phyloP scores from a whole-genome alignment of 1,140 invertebrate genomes.

The Bombus polaris region DNA sequence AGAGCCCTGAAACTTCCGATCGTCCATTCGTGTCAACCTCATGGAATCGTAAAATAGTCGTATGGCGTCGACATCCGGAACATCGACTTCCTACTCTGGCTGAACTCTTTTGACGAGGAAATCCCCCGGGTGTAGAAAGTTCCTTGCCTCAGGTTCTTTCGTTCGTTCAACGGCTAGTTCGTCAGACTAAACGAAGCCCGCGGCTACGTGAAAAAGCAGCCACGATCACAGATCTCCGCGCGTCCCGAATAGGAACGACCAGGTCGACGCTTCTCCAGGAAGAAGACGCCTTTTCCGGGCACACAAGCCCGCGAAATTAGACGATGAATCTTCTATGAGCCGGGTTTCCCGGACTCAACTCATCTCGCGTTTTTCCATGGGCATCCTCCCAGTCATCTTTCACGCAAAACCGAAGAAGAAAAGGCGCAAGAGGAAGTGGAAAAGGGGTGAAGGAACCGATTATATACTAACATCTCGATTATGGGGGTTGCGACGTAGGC shows the following conservation, averaged over 20 bases:
- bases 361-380: too few relatives aligned
- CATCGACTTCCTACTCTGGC: not conserved
- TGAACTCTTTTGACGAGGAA: not conserved
- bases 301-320: conserved; percentile 72
- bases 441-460: not conserved
- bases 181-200: conserved; percentile 43
- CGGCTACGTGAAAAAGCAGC: conserved; percentile 33
- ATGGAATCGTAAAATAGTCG: not conserved
- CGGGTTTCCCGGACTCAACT: conserved; percentile 32
- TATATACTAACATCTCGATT: not conserved
- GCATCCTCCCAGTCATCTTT: conserved; percentile 19
- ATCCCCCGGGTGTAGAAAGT: not conserved
- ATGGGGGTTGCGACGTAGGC: not conserved
- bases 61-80: not conserved
- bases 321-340: conserved; percentile 75
- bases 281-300: conserved; percentile 21
- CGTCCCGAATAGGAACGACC: not conserved
- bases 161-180: not conserved
- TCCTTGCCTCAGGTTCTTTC: not conserved
- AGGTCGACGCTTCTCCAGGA: conserved; percentile 5
- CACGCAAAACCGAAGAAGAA: conserved; percentile 13
- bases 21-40: not conserved
- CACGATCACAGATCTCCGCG: conserved; percentile 26
- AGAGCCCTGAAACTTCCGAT: too few relatives aligned
- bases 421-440: not conserved